A percentile compares a stretch with the other conserved stretches of the same genome.
Conservation (phyloP, 1,140 invertebrate species). For the Trachymyrmex cornetzi region DNA sequence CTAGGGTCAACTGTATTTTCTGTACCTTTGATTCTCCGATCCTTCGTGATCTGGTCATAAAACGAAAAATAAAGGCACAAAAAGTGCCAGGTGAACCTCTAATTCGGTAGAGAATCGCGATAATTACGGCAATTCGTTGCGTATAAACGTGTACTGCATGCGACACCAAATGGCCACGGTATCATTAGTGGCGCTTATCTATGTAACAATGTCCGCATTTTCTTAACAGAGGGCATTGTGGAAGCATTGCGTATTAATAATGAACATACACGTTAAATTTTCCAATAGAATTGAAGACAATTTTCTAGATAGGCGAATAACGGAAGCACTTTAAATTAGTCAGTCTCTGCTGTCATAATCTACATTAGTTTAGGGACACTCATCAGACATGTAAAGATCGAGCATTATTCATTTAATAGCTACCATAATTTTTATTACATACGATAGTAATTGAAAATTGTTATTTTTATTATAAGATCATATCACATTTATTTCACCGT, state of each 20-base stretch:
- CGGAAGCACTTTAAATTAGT: not conserved
- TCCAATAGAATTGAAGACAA: slow-evolving; percentile 35
- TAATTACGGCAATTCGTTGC: slow-evolving; percentile 70
- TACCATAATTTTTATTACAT: not conserved
- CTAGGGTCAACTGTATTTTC: slow-evolving; percentile 25
- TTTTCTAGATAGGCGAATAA: slow-evolving; percentile 35
- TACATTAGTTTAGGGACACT: not conserved
- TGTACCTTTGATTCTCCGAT: slow-evolving; percentile 1
- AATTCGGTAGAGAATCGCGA: slow-evolving; percentile 63
- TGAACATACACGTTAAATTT: slow-evolving; percentile 38
- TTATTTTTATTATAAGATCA: slow-evolving; percentile 9
- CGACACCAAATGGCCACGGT: slow-evolving; percentile 30
- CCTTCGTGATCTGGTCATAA: not conserved
- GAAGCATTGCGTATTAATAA: slow-evolving; percentile 36
- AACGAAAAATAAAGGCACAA: not conserved
- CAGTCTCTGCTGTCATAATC: not conserved
- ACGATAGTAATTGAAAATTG: not conserved
- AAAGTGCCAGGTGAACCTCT: slow-evolving; percentile 14
- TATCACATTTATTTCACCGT: slow-evolving; percentile 15
- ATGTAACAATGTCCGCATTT: slow-evolving; percentile 18
- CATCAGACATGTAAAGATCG: not conserved
- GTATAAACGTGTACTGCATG: slow-evolving; percentile 68
- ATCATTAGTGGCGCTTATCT: slow-evolving; percentile 39
- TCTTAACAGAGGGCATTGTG: slow-evolving; percentile 10
- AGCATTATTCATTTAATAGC: not conserved